phyloP scores from a whole-genome alignment of 2,888 invertebrate species.

The Nematopogon swammerdamellus region DNA sequence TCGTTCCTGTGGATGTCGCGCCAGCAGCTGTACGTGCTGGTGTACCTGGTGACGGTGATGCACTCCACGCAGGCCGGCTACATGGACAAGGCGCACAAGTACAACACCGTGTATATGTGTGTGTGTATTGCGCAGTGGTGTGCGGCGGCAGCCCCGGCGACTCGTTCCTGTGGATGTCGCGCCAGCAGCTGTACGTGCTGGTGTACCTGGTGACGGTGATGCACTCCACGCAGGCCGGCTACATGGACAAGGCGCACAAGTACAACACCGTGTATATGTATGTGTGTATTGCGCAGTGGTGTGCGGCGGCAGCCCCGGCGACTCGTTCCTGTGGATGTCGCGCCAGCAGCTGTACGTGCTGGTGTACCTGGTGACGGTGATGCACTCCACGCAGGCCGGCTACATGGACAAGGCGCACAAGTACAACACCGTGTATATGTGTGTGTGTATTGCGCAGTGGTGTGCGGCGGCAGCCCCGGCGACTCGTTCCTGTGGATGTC shows the following conservation, averaged over 20 bases:
- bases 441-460: conserved; percentile 44
- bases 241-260: conserved; percentile 99
- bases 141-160: conserved; percentile 83
- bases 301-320: conserved; percentile 76
- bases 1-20: conserved; percentile 98
- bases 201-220: conserved; percentile 97
- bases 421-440: conserved; percentile 61
- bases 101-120: too few species aligned
- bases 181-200: conserved; percentile 94
- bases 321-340: conserved; percentile 97
- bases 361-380: conserved; percentile 95
- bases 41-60: conserved; percentile 96
- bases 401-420: conserved; percentile 99
- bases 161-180: conserved; percentile 97
- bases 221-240: conserved; percentile 98
- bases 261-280: too few species aligned
- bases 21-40: conserved; percentile 94
- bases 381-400: conserved; percentile 98
- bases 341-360: conserved; percentile 96
- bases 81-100: conserved; percentile 99
- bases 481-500: conserved; percentile 99
- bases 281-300: too few species aligned
- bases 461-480: conserved; percentile 71
- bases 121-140: conserved; percentile 65
- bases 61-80: conserved; percentile 99